Evolutionary conservation across 2,797 vertebrate genomes (phyloP).

Genomic region (Periophthalmus magnuspinnatus): DNA sequence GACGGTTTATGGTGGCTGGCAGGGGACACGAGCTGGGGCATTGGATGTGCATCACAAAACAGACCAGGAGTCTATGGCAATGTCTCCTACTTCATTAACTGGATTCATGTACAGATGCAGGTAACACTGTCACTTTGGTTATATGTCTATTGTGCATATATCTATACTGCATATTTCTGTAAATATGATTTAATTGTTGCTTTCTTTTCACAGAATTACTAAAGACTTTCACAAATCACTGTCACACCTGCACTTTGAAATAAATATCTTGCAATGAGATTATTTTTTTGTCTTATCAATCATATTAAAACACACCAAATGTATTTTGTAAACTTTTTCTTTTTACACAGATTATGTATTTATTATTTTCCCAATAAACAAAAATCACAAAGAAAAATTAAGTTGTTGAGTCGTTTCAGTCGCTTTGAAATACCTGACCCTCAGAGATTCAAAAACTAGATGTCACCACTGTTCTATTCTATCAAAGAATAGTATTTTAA

Average conservation of each 20-base stretch:
- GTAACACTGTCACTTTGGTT: constrained; percentile 22
- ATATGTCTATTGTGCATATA: background rate
- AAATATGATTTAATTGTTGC: background rate
- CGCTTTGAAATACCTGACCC: too few relatives aligned
- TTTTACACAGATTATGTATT: constrained; percentile 17
- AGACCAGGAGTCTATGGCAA: constrained; percentile 90
- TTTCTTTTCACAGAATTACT: background rate
- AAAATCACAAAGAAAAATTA: background rate
- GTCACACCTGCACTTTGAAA: constrained; percentile 39
- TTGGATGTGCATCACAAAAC: constrained; percentile 80
- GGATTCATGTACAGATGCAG: constrained; percentile 85
- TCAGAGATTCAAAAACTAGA: too few relatives aligned
- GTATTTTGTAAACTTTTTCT: constrained; percentile 22
- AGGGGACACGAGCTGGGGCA: constrained; percentile 92
- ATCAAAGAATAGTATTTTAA: too few relatives aligned
- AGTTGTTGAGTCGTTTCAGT: background rate
- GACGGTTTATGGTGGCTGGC: constrained; percentile 85
- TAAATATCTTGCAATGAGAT: background rate
- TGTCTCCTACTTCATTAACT: constrained; percentile 80
- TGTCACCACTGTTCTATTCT: too few relatives aligned
- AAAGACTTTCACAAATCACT: background rate
- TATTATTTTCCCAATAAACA: constrained; percentile 38
- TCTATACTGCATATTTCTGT: background rate
- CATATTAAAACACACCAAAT: background rate
- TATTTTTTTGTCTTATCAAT: background rate